Conservation (phyloP, 2,797 vertebrate genomes). For the Enteromius anoplus region DNA sequence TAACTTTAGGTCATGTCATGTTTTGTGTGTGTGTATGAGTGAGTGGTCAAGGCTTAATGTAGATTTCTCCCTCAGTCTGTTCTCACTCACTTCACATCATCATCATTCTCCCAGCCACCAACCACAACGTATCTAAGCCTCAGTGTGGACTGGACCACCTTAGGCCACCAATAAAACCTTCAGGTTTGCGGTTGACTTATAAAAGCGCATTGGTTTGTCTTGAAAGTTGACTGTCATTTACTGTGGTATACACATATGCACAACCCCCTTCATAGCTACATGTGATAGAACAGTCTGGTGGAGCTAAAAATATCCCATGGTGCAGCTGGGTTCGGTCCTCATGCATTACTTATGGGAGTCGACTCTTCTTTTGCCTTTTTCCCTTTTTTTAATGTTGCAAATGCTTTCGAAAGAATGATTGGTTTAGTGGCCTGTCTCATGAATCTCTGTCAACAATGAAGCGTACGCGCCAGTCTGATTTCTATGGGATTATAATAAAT, state of each 20-base stretch:
- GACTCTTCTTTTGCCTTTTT: slow-evolving; percentile 59
- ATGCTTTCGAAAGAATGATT: slow-evolving; percentile 32
- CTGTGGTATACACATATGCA: slow-evolving; percentile 4
- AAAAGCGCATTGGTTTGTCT: neutral
- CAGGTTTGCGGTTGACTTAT: neutral
- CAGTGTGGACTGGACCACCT: slow-evolving; percentile 20
- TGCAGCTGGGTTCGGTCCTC: slow-evolving; percentile 55
- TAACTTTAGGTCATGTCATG: neutral
- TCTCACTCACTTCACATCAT: slow-evolving; percentile 7
- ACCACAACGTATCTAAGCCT: neutral
- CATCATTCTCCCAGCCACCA: slow-evolving; percentile 1
- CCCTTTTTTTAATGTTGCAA: slow-evolving; percentile 46
- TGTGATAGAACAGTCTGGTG: slow-evolving; percentile 32
- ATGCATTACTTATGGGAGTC: slow-evolving; percentile 79
- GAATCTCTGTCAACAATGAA: neutral
- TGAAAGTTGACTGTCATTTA: neutral
- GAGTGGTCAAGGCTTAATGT: neutral
- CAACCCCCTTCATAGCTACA: slow-evolving; percentile 17
- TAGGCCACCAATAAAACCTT: slow-evolving; percentile 21
- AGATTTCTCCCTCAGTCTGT: slow-evolving; percentile 12
- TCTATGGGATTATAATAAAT: slow-evolving; percentile 25
- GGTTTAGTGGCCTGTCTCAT: slow-evolving; percentile 2
- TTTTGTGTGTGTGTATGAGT: neutral
- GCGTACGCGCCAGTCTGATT: neutral
- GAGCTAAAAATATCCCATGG: slow-evolving; percentile 42